Percentiles rank a stretch among this genome's conserved stretches.
Evolutionary conservation across 2,797 vertebrate genomes (phyloP).

Genomic region (Hephaestus fuliginosus): DNA sequence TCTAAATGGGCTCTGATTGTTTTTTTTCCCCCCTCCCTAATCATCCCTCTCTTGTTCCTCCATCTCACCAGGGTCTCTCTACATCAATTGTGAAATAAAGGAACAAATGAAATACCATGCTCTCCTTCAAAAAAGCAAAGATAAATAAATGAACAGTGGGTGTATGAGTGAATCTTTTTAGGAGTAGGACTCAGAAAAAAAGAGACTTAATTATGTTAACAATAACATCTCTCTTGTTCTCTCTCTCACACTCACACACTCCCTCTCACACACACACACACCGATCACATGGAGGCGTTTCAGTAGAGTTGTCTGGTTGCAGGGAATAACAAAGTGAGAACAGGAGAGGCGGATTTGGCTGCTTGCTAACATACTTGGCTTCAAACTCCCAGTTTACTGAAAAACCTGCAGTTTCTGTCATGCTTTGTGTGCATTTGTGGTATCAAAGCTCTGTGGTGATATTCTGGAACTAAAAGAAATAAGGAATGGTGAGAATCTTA

Average conservation of each 20-base stretch:
- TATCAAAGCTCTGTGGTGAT: not conserved
- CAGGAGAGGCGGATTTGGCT: slow-evolving; percentile 56
- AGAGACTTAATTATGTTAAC: slow-evolving; percentile 22
- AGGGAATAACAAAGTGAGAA: slow-evolving; percentile 58
- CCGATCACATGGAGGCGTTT: slow-evolving; percentile 44
- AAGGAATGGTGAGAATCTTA: not conserved
- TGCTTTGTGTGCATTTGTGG: not conserved
- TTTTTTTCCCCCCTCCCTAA: not conserved
- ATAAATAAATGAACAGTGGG: not conserved
- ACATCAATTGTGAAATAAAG: not conserved
- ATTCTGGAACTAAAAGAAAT: slow-evolving; percentile 6
- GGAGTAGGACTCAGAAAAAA: not conserved
- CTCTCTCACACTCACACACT: not conserved
- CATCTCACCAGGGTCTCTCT: not conserved
- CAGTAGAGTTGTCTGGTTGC: slow-evolving; percentile 43
- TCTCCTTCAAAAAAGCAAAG: not conserved
- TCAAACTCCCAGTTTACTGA: slow-evolving; percentile 22
- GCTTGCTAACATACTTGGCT: slow-evolving; percentile 40
- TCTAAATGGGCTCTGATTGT: slow-evolving; percentile 7
- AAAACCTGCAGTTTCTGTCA: slow-evolving; percentile 5
- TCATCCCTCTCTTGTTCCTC: slow-evolving; percentile 10
- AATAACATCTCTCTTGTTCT: slow-evolving; percentile 11
- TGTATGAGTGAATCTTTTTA: slow-evolving; percentile 2
- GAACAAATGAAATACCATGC: not conserved
- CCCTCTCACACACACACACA: not conserved